Conservation (phyloP, 1,140 invertebrate genomes). For the Caenorhabditis briggsae region DNA sequence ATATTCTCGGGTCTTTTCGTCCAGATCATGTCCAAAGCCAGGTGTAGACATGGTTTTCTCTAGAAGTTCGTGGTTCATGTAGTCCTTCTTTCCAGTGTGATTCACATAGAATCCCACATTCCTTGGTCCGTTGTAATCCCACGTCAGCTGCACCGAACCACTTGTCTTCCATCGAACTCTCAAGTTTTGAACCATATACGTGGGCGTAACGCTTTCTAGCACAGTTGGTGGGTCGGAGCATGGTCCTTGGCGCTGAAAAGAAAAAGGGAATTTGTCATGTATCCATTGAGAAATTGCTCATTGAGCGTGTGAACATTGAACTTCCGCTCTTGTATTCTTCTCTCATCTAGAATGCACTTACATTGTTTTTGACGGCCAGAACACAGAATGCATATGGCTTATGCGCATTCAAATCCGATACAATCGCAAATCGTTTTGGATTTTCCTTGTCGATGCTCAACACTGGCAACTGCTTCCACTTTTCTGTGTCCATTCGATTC, state of each 20-base stretch:
- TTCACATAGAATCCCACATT: constrained; percentile 75
- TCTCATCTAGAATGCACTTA: constrained; percentile 61
- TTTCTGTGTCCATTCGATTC: constrained; percentile 58
- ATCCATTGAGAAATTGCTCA: constrained; percentile 2
- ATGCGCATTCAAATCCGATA: constrained; percentile 67
- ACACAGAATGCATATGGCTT: constrained; percentile 78
- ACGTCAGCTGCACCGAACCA: constrained; percentile 72
- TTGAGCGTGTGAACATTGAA: constrained; percentile 7
- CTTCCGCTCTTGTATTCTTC: background rate
- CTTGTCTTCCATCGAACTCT: constrained; percentile 75
- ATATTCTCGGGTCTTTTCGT: constrained; percentile 38
- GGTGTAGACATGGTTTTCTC: constrained; percentile 73
- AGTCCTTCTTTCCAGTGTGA: constrained; percentile 75
- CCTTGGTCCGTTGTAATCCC: constrained; percentile 72
- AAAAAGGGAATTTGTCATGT: background rate
- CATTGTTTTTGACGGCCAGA: constrained; percentile 75
- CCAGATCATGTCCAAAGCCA: constrained; percentile 68
- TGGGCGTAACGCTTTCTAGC: constrained; percentile 69
- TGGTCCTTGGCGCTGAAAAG: constrained; percentile 74
- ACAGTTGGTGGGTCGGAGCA: constrained; percentile 77
- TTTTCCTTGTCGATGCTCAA: constrained; percentile 67
- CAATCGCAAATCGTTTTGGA: constrained; percentile 63
- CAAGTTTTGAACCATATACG: constrained; percentile 74
- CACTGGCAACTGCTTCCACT: constrained; percentile 55
- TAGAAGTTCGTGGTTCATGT: constrained; percentile 71